Evolutionary conservation across 2,888 invertebrate species (phyloP), one percentile per base, ranked within the genome.

Genomic region (Lepidochrysops patricia): DNA sequence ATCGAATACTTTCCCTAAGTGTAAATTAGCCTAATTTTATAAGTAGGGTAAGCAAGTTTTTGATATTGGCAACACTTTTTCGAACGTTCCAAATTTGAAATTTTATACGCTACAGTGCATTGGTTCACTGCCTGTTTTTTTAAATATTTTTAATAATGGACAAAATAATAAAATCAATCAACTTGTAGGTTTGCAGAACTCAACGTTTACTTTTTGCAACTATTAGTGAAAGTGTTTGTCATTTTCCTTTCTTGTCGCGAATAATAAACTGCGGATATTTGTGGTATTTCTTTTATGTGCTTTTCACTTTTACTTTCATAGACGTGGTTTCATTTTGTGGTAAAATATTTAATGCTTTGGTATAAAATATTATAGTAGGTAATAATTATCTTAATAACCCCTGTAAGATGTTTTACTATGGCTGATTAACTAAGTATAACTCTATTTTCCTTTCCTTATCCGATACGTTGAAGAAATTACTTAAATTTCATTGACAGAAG

Each of bases 301-400:
- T 54, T 54, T 54, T 54, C 54, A 54, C 54, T 54, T 54, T 54
- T 29, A 54, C 54, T 54, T 29, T 32, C 27, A 15, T 19, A 52
- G 15, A 27, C 27, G 15, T 43, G 43, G 43, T 15, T 43, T 15
- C 43, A 27, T 26, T 26, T 50, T 5, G 26, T 26, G 43, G 15
- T 29, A 7, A 9, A 29, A 29, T 29, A 9, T 5, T 29, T 29
- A 29, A 29, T 29, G 2, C 29, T 1, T 29, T 9, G 29, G 29
- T 9, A 29, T 7, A 29, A 7, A 29, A 29, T 29, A 29, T 7
- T 7, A 7, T 29, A 9, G 6, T 29, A 9, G 29, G 1, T 29
- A n/a, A n/a, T n/a, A n/a, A n/a, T n/a, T n/a, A n/a, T n/a, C n/a
- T n/a, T n/a, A n/a, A n/a, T n/a, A n/a, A n/a, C n/a, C n/a, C n/a